A percentile compares a stretch with the other conserved stretches of the same genome.
Evolutionary conservation across 2,888 invertebrate species (phyloP).

Genomic region (Neoscelio sp.): DNA sequence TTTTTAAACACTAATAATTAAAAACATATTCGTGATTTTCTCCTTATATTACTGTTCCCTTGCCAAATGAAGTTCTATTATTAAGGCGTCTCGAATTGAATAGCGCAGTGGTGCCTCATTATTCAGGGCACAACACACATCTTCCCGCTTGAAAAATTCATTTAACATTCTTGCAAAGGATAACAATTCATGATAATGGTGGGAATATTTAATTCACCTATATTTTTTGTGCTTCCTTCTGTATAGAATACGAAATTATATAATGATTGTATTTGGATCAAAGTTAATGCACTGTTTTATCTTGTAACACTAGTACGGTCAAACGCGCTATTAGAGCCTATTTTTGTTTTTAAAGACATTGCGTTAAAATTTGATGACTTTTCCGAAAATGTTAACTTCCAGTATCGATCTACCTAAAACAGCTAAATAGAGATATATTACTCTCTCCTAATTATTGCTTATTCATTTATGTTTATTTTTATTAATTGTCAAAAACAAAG

Average conservation of each 20-base stretch:
- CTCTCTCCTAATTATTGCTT: too few species aligned
- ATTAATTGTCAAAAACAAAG: too few species aligned
- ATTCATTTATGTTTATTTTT: too few species aligned
- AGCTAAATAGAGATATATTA: too few species aligned
- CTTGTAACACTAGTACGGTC: too few species aligned
- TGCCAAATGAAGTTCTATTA: slow-evolving; percentile 20
- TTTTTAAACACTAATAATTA: neutral
- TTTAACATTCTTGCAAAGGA: slow-evolving; percentile 38
- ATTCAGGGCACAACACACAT: slow-evolving; percentile 39
- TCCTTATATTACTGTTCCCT: neutral
- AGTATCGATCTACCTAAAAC: too few species aligned
- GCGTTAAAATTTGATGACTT: too few species aligned
- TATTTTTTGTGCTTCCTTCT: slow-evolving; percentile 8
- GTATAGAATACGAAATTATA: slow-evolving; percentile 31
- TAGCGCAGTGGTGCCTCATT: slow-evolving; percentile 33
- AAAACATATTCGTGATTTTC: neutral
- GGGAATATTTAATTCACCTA: slow-evolving; percentile 29
- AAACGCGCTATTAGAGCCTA: too few species aligned
- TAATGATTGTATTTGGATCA: slow-evolving; percentile 4
- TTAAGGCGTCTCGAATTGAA: slow-evolving; percentile 31
- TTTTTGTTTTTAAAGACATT: too few species aligned
- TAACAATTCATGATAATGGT: slow-evolving; percentile 33
- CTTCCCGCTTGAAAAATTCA: slow-evolving; percentile 52
- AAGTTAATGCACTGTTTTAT: too few species aligned
- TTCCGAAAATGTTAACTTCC: too few species aligned